Conservation (phyloP, 1,140 invertebrate species). For the Drosophila nasuta region DNA sequence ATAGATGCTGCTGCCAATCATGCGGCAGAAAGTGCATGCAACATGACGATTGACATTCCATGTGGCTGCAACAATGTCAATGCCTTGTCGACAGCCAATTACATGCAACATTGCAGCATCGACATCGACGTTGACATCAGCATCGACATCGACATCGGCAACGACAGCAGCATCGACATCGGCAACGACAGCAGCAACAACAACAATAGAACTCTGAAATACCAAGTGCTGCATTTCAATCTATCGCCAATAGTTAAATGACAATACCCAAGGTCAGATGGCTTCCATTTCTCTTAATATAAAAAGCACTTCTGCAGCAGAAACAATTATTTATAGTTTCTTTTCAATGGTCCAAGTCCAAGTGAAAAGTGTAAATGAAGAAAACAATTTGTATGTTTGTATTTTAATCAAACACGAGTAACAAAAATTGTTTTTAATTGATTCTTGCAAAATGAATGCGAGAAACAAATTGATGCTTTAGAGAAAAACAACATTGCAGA, state of each 20-base stretch:
- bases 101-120: slow-evolving; percentile 22
- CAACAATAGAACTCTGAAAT: not conserved
- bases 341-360: not conserved
- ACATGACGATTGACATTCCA: slow-evolving; percentile 12
- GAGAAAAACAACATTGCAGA: not conserved
- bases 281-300: not conserved
- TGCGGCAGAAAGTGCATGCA: slow-evolving; percentile 20
- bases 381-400: not conserved
- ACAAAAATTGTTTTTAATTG: slow-evolving; percentile 5
- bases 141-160: not conserved
- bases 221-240: slow-evolving; percentile 16
- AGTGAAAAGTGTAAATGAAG: not conserved
- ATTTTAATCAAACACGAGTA: not conserved
- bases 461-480: not conserved
- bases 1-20: slow-evolving; percentile 27
- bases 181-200: not conserved
- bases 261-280: slow-evolving; percentile 29
- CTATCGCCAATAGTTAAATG: slow-evolving; percentile 12
- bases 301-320: not conserved
- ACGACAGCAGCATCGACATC: not conserved
- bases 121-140: slow-evolving; percentile 11
- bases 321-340: slow-evolving; percentile 6
- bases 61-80: slow-evolving; percentile 40
- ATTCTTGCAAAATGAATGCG: not conserved
- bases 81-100: slow-evolving; percentile 47